Conservation (phyloP, 2,797 vertebrate genomes). For the Eulemur coronatus region DNA sequence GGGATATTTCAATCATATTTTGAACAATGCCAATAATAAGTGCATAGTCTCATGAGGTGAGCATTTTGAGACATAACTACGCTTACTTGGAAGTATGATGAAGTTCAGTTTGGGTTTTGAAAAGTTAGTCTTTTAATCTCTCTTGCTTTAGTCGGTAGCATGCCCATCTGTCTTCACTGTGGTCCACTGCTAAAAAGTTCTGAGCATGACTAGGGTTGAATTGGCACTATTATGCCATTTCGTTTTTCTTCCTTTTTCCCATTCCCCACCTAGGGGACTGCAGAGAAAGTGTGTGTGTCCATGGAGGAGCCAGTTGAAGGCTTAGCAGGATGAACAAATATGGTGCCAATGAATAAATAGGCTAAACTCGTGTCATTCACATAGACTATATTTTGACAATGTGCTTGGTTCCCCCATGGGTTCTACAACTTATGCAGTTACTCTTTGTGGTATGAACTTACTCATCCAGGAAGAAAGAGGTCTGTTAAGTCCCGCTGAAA, state of each 20-base stretch:
- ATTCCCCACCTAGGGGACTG: not conserved
- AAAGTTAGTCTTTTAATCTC: not conserved
- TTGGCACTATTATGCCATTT: not conserved
- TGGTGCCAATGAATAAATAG: accelerated
- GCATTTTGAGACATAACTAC: not conserved
- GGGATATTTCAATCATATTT: not conserved
- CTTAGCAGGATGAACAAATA: not conserved
- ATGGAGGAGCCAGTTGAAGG: not conserved
- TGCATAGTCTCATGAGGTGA: not conserved
- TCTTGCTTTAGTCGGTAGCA: not conserved
- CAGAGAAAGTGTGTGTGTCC: not conserved
- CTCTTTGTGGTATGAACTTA: not conserved
- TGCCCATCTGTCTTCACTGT: not conserved
- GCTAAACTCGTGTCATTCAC: not conserved
- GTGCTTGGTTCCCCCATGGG: not conserved
- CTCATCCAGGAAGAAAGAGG: not conserved
- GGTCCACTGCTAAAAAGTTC: not conserved
- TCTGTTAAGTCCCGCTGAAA: not conserved
- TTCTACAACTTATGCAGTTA: not conserved
- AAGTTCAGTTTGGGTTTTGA: not conserved
- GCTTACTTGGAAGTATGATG: not conserved
- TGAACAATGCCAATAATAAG: conserved; percentile 17
- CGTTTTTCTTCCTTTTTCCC: not conserved
- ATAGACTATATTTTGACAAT: not conserved
- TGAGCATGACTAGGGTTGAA: not conserved